phyloP scores from a whole-genome alignment of 2,113 vertebrate genomes.

The Halcyon senegalensis region DNA sequence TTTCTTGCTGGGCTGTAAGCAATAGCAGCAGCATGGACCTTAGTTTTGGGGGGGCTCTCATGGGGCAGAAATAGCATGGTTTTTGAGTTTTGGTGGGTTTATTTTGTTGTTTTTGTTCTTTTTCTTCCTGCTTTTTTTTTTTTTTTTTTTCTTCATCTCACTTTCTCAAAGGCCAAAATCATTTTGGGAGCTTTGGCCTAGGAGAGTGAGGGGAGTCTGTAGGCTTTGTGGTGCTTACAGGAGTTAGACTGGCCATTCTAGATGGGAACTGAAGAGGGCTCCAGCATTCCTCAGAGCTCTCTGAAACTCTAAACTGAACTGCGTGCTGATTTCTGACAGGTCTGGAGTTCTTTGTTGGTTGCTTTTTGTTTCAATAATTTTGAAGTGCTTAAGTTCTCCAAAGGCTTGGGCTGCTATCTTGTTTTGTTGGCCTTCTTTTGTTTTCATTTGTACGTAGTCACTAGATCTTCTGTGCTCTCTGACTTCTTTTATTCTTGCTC shows the following conservation, averaged over 20 bases:
- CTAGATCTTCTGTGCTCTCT: background rate
- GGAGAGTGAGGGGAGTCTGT: background rate
- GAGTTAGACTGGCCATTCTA: fast-evolving
- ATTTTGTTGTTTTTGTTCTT: too few relatives aligned
- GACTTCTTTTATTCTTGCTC: fast-evolving
- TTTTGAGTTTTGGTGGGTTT: background rate
- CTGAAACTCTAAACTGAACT: background rate
- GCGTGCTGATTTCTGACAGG: background rate
- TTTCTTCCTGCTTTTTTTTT: background rate
- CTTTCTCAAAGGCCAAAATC: background rate
- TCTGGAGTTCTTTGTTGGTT: background rate
- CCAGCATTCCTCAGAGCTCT: background rate
- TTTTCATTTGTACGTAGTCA: background rate
- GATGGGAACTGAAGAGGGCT: slow-evolving; percentile 7
- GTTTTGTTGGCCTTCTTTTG: too few relatives aligned
- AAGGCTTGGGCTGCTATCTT: background rate
- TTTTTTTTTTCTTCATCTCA: fast-evolving
- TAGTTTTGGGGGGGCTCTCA: background rate
- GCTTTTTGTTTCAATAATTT: background rate
- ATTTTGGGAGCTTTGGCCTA: background rate
- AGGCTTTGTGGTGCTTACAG: background rate
- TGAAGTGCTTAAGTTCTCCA: fast-evolving
- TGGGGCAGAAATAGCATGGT: background rate
- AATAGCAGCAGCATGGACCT: background rate
- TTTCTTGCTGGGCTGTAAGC: slow-evolving; percentile 18